phyloP scores from a whole-genome alignment of 2,888 invertebrate species.

The Nasonia oneida region DNA sequence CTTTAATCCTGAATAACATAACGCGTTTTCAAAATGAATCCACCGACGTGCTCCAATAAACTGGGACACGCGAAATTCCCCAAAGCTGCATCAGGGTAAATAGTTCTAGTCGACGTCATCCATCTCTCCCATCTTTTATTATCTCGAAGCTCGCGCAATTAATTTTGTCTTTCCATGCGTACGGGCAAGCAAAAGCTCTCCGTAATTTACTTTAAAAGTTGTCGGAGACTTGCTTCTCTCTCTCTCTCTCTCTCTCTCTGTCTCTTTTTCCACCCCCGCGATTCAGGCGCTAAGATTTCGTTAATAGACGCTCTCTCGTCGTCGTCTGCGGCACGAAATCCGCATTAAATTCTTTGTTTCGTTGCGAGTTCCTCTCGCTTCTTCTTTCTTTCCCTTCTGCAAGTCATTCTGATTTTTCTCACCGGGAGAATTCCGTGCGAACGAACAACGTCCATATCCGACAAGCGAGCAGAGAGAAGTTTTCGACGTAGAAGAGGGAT shows the following conservation, averaged over 20 bases:
- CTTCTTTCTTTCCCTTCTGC: conserved; percentile 27
- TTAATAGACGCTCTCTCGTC: conserved; percentile 31
- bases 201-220: conserved; percentile 54
- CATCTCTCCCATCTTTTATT: conserved; percentile 9
- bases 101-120: conserved; percentile 22
- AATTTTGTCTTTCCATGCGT: conserved; percentile 42
- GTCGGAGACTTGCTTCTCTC: background rate
- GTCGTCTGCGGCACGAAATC: conserved; percentile 10
- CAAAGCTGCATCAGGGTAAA: background rate
- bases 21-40: background rate
- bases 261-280: background rate
- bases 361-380: conserved; percentile 29
- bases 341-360: conserved; percentile 58
- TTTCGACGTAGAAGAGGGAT: conserved; percentile 55
- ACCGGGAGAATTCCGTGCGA: conserved; percentile 55
- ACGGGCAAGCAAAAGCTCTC: conserved; percentile 16
- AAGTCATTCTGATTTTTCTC: conserved; percentile 61
- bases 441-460: conserved; percentile 57
- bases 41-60: background rate
- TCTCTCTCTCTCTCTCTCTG: background rate
- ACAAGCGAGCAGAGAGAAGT: conserved; percentile 51
- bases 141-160: conserved; percentile 19
- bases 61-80: background rate
- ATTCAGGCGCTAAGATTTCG: conserved; percentile 19
- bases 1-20: background rate